Percentiles rank a stretch among this genome's conserved stretches.
Conservation (phyloP, 2,113 vertebrate genomes). For the Bujurquina vittata region DNA sequence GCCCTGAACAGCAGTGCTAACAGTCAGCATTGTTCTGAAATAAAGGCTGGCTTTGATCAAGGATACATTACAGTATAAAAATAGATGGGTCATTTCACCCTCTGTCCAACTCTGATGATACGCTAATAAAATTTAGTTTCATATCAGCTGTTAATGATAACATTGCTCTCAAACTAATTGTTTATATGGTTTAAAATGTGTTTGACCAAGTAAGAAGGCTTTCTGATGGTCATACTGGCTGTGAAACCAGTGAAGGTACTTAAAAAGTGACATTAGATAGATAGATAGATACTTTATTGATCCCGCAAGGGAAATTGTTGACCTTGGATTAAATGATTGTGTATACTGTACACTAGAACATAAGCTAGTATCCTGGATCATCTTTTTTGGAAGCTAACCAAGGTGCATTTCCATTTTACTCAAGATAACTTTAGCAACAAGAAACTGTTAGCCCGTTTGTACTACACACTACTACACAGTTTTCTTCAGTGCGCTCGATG, state of each 20-base stretch:
- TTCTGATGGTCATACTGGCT: background rate
- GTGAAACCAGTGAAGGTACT: background rate
- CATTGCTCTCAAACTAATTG: background rate
- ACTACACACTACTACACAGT: no score
- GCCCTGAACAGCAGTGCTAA: constrained; percentile 2
- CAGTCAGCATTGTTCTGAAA: constrained; percentile 55
- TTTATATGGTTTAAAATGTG: background rate
- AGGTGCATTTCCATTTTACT: background rate
- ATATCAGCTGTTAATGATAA: background rate
- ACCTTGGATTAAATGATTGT: no score
- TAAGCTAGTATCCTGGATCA: fast-evolving
- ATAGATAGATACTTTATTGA: no score
- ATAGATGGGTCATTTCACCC: background rate
- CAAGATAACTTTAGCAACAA: no score
- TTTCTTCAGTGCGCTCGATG: no score
- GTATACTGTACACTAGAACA: background rate
- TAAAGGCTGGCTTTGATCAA: constrained; percentile 49
- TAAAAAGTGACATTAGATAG: background rate
- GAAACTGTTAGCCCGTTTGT: no score
- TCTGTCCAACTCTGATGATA: background rate
- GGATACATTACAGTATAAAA: background rate
- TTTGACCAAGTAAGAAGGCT: background rate
- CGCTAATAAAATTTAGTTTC: background rate
- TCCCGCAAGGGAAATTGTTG: no score
- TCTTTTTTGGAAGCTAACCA: background rate